Percentiles rank a stretch among this genome's conserved stretches.
phyloP scores from a whole-genome alignment of 2,888 invertebrate genomes.

The Cartodere bifasciata region DNA sequence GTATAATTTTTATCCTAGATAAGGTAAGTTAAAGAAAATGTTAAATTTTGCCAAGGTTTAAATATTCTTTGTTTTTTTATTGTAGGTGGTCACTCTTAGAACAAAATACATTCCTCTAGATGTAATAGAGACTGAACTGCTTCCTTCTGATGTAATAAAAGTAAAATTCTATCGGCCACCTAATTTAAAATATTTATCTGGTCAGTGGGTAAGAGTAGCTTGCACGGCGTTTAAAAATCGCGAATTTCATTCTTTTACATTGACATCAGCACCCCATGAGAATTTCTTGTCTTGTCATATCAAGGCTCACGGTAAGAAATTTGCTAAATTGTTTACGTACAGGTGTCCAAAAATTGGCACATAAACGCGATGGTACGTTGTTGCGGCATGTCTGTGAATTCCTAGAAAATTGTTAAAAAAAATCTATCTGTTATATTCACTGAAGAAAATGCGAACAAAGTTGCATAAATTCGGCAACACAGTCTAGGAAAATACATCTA shows the following conservation, averaged over 20 bases:
- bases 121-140: slow-evolving; percentile 82
- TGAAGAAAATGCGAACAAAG: no score
- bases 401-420: no score
- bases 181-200: slow-evolving; percentile 84
- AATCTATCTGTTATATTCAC: no score
- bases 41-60: no score
- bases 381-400: no score
- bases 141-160: slow-evolving; percentile 90
- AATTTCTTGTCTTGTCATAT: slow-evolving; percentile 91
- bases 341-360: no score
- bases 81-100: slow-evolving; percentile 74
- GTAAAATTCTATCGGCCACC: slow-evolving; percentile 92
- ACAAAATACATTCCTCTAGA: slow-evolving; percentile 87
- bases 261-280: slow-evolving; percentile 93
- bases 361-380: no score
- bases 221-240: slow-evolving; percentile 81
- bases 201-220: slow-evolving; percentile 88
- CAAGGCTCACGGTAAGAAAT: slow-evolving; percentile 54
- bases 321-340: no score
- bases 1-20: slow-evolving; percentile 78
- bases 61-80: slow-evolving; percentile 9
- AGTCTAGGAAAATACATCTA: no score
- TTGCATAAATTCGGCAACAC: no score
- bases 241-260: slow-evolving; percentile 90
- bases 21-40: slow-evolving; percentile 43